Conservation (phyloP, 2,888 invertebrate species). For the Lottia gigantea region DNA sequence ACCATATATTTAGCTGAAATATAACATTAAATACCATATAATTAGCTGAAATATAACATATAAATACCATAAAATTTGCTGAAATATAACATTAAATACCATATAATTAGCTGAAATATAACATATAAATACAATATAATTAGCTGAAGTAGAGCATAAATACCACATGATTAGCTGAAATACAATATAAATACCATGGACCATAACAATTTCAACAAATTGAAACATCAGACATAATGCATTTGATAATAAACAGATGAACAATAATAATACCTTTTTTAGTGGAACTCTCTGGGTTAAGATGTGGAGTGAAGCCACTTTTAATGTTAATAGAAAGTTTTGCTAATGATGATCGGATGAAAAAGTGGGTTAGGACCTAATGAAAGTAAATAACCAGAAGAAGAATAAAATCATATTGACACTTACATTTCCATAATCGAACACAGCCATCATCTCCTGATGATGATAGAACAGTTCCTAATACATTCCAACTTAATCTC, state of each 20-base stretch:
- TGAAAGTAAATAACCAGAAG: too few relatives aligned
- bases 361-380: too few relatives aligned
- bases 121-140: background rate
- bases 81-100: background rate
- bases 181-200: background rate
- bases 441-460: slow-evolving; percentile 97
- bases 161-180: background rate
- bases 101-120: background rate
- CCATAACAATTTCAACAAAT: too few relatives aligned
- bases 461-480: slow-evolving; percentile 93
- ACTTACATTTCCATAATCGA: slow-evolving; percentile 91
- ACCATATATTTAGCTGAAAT: too few relatives aligned
- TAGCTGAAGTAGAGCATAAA: background rate
- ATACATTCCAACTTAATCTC: slow-evolving; percentile 96
- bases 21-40: background rate
- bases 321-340: too few relatives aligned
- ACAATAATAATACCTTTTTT: too few relatives aligned
- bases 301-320: too few relatives aligned
- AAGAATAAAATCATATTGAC: too few relatives aligned
- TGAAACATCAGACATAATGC: too few relatives aligned
- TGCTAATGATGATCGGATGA: too few relatives aligned
- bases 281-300: too few relatives aligned
- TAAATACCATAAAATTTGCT: background rate
- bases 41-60: background rate
- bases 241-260: too few relatives aligned